Evolutionary conservation across 2,797 vertebrate species (phyloP).

Genomic region (Bucorvus abyssinicus): DNA sequence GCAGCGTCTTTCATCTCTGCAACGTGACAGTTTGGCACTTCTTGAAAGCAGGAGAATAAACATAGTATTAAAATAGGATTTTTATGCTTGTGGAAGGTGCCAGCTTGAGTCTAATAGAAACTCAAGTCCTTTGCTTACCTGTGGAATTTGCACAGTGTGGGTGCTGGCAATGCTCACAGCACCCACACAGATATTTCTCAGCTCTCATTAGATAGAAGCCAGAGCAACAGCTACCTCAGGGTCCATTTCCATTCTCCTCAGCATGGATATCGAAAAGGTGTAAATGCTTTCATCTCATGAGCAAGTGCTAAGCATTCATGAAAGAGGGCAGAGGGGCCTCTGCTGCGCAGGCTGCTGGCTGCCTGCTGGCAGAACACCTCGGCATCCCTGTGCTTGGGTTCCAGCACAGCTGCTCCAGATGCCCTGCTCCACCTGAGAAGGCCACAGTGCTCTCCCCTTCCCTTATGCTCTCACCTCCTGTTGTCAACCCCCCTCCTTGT

Average conservation of each 20-base stretch:
- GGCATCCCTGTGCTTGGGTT: not conserved
- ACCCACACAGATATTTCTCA: not conserved
- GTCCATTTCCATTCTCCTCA: not conserved
- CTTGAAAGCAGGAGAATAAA: slow-evolving; percentile 31
- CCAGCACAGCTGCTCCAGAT: not conserved
- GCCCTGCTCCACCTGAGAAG: not conserved
- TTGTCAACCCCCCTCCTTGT: not conserved
- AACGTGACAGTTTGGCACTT: not conserved
- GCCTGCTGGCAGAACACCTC: not conserved
- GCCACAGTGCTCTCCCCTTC: not conserved
- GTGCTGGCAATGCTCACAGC: not conserved
- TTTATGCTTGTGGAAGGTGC: not conserved
- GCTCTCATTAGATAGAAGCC: not conserved
- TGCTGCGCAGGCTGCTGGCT: not conserved
- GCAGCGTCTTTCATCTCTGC: not conserved
- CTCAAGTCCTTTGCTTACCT: not conserved
- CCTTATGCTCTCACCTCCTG: not conserved
- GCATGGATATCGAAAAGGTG: not conserved
- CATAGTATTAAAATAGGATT: not conserved
- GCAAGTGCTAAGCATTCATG: rapidly evolving
- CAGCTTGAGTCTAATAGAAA: not conserved
- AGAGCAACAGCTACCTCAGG: not conserved
- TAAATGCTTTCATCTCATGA: not conserved
- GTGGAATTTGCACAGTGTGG: not conserved
- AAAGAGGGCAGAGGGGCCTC: rapidly evolving